These are phyloP conservation scores for Hucho hucho DNA, from an alignment of 2,113 vertebrate genomes.

Conservation along the genomic window DNA sequence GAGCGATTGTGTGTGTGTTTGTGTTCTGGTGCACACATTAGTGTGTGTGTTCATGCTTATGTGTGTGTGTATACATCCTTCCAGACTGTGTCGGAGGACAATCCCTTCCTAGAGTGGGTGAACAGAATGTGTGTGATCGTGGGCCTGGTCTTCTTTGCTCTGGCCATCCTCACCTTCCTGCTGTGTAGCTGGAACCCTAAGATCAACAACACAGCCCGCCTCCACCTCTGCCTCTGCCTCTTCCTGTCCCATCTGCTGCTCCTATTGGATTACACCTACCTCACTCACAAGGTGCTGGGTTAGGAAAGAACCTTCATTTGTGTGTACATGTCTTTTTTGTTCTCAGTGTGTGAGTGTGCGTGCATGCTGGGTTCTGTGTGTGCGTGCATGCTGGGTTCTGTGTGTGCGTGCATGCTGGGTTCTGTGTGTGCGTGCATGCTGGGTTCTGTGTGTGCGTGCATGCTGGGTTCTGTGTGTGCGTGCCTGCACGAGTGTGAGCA, in stretches of 20 bases:
- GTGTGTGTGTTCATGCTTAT: neutral
- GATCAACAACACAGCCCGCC: slow-evolving; percentile 79
- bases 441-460: neutral
- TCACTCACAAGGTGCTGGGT: slow-evolving; percentile 30
- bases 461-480: too few species aligned
- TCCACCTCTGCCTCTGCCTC: slow-evolving; percentile 78
- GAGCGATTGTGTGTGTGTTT: neutral
- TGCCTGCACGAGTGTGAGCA: too few species aligned
- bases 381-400: too few species aligned
- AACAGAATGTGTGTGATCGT: slow-evolving; percentile 72
- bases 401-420: too few species aligned
- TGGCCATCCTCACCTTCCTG: slow-evolving; percentile 80
- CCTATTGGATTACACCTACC: slow-evolving; percentile 63
- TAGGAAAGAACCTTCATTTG: neutral
- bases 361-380: too few species aligned
- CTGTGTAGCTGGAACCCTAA: slow-evolving; percentile 78
- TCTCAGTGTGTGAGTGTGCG: too few species aligned
- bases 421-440: neutral
- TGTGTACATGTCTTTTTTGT: neutral
- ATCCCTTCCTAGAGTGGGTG: slow-evolving; percentile 61
- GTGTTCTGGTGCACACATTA: neutral
- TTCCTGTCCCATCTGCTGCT: slow-evolving; percentile 69
- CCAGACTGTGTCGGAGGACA: slow-evolving; percentile 44
- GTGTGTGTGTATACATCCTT: neutral
- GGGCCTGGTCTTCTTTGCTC: slow-evolving; percentile 73